Percentiles rank a stretch among this genome's conserved stretches.
These are phyloP conservation scores for Crax fasciolata DNA, from an alignment of 2,797 vertebrate genomes.

Conservation along the genomic window DNA sequence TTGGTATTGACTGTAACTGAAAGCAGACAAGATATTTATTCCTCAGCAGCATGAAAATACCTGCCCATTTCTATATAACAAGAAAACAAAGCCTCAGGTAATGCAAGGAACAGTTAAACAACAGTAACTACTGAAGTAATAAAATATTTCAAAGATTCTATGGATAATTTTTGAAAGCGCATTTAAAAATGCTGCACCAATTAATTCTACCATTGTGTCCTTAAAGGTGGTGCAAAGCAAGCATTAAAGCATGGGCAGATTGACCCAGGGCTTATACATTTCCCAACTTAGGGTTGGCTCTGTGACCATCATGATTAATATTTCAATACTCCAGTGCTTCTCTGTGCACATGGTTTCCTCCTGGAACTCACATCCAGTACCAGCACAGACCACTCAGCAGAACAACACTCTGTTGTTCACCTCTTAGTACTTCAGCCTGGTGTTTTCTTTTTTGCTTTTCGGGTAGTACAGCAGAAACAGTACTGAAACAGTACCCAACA, in stretches of 20 bases:
- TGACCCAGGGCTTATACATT: neutral
- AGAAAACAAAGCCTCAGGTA: neutral
- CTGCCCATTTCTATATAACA: neutral
- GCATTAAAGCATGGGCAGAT: neutral
- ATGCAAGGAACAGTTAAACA: neutral
- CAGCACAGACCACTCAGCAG: neutral
- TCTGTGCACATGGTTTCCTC: neutral
- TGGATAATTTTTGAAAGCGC: neutral
- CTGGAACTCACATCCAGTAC: neutral
- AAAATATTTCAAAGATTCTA: neutral
- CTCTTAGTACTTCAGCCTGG: neutral
- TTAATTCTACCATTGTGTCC: neutral
- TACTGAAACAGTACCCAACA: neutral
- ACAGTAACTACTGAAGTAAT: neutral
- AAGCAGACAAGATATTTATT: slow-evolving; percentile 29
- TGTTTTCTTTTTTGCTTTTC: neutral
- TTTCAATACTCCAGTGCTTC: neutral
- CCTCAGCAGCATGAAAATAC: neutral
- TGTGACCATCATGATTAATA: neutral
- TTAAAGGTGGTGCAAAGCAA: neutral
- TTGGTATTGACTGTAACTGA: slow-evolving; percentile 94
- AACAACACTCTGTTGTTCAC: neutral
- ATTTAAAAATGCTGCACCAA: neutral
- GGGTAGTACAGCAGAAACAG: neutral
- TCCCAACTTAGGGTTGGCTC: neutral